phyloP scores from a whole-genome alignment of 2,113 vertebrate species.

The Nymphicus hollandicus region DNA sequence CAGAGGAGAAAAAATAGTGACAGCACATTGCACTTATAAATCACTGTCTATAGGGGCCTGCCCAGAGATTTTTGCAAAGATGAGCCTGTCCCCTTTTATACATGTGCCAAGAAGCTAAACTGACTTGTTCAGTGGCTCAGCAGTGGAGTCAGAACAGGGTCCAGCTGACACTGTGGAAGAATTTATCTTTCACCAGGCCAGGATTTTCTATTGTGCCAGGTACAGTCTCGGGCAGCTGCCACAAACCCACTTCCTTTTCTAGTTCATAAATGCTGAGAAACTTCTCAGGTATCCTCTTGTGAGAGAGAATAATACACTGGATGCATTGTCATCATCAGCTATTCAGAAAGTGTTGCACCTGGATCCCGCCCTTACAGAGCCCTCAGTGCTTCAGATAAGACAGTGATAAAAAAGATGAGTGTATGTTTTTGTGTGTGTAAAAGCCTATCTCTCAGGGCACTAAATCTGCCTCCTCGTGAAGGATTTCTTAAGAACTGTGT shows the following conservation, averaged over 20 bases:
- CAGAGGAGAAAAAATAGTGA: not conserved
- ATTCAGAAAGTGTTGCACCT: not conserved
- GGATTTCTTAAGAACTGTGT: conserved; percentile 4
- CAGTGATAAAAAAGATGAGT: conserved; percentile 41
- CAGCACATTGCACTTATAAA: not conserved
- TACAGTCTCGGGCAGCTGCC: not conserved
- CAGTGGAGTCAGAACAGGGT: not conserved
- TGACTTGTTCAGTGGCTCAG: not conserved
- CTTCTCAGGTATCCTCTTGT: not conserved
- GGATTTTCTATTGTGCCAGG: not conserved
- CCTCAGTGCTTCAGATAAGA: not conserved
- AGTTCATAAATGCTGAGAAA: not conserved
- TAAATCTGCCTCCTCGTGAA: conserved; percentile 42
- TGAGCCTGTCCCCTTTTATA: not conserved
- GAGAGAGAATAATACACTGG: not conserved
- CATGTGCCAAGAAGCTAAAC: not conserved
- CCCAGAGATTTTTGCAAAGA: not conserved
- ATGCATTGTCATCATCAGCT: not conserved
- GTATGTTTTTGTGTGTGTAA: conserved; percentile 11
- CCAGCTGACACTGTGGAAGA: not conserved
- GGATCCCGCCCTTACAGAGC: not conserved
- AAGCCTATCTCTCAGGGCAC: not conserved
- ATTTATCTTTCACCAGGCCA: not conserved
- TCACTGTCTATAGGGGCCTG: not conserved
- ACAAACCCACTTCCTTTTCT: not conserved